Percentiles rank a stretch among this genome's conserved stretches.
Conservation (phyloP, 2,888 invertebrate genomes). For the Lasioglossum figueresi region DNA sequence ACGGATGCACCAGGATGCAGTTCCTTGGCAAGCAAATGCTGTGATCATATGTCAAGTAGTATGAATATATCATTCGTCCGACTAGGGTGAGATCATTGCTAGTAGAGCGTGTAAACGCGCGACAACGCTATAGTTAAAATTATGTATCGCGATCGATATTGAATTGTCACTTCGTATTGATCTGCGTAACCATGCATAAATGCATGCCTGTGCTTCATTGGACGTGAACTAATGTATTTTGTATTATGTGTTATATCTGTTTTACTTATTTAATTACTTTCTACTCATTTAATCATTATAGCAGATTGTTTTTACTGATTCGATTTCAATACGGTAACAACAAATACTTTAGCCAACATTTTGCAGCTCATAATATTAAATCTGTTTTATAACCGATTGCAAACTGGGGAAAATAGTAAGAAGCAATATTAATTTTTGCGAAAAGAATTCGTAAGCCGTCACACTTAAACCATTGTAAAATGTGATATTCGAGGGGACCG, state of each 20-base stretch:
- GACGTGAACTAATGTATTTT: background rate
- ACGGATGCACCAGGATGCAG: conserved; percentile 13
- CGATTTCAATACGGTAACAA: background rate
- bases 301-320: background rate
- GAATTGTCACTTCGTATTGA: background rate
- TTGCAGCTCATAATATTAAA: background rate
- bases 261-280: background rate
- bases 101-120: conserved; percentile 50
- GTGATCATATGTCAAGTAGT: conserved; percentile 31
- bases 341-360: background rate
- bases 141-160: conserved; percentile 7
- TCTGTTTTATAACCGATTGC: background rate
- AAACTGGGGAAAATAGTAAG: background rate
- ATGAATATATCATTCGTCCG: conserved; percentile 48
- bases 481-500: background rate
- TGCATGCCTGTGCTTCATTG: background rate
- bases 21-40: conserved; percentile 39
- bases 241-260: background rate
- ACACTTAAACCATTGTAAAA: background rate
- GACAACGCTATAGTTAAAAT: conserved; percentile 17
- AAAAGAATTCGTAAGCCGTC: background rate
- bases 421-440: background rate
- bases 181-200: background rate
- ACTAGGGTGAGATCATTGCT: conserved; percentile 34
- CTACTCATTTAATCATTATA: background rate